phyloP scores from a whole-genome alignment of 2,797 vertebrate species.

The Cirrhinus mrigala region DNA sequence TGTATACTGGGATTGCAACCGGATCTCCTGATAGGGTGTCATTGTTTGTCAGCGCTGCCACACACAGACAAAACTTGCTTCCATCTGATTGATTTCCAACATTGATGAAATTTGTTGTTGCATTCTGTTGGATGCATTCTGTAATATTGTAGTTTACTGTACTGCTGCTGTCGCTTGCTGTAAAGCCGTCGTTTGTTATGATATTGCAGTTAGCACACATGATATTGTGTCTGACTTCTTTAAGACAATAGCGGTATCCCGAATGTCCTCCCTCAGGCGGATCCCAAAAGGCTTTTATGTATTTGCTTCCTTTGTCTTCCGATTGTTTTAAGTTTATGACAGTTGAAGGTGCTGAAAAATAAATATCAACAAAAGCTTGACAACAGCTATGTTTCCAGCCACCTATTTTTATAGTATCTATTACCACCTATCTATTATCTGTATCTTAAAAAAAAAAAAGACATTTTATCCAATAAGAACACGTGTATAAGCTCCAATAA shows the following conservation, averaged over 20 bases:
- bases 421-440: no score
- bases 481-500: no score
- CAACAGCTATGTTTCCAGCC: no score
- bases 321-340: not conserved
- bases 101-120: not conserved
- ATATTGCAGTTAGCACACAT: rapidly evolving
- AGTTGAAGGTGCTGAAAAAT: constrained; percentile 43
- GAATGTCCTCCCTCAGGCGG: rapidly evolving
- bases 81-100: not conserved
- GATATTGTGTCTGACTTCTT: rapidly evolving
- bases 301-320: rapidly evolving
- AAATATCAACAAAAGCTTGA: not conserved
- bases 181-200: no score
- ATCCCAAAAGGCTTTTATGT: not conserved
- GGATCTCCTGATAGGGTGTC: not conserved
- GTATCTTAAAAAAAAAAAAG: no score
- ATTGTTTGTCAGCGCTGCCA: not conserved
- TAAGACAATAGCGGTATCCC: not conserved
- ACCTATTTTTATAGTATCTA: no score
- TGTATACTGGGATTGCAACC: constrained; percentile 3
- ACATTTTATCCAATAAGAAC: no score
- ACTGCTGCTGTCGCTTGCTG: not conserved
- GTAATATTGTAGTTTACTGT: rapidly evolving
- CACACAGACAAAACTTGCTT: constrained; percentile 27
- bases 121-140: no score